Percentiles rank a stretch among this genome's conserved stretches.
phyloP scores from a whole-genome alignment of 2,888 invertebrate genomes.

The Adelognathus sp. region DNA sequence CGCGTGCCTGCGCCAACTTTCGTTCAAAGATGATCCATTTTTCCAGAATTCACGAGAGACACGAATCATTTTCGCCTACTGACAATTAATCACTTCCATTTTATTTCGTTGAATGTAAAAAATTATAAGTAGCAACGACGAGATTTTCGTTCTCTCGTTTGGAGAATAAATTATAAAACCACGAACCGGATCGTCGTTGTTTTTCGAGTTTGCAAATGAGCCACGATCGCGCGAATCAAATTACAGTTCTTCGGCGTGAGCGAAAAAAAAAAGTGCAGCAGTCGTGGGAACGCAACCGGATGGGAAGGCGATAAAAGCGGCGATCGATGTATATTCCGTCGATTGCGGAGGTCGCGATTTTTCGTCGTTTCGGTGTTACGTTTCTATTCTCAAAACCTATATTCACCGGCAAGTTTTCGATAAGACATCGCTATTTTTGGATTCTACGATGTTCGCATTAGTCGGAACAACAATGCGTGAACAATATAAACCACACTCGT shows the following conservation, averaged over 20 bases:
- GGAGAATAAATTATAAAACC: neutral
- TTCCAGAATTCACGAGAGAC: neutral
- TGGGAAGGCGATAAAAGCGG: neutral
- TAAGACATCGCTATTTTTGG: slow-evolving; percentile 11
- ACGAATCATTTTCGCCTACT: neutral
- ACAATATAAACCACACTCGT: too few species aligned
- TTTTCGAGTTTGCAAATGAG: slow-evolving; percentile 2
- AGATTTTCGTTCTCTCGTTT: too few species aligned
- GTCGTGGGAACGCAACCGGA: neutral
- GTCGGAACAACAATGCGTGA: neutral
- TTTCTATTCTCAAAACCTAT: neutral
- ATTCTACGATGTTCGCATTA: neutral
- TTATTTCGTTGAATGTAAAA: neutral
- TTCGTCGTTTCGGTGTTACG: neutral
- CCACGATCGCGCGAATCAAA: neutral
- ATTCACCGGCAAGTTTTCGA: neutral
- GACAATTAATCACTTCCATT: neutral
- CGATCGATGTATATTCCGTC: neutral
- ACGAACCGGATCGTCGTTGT: slow-evolving; percentile 8
- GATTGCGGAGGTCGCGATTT: neutral
- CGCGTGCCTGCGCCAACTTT: slow-evolving; percentile 5
- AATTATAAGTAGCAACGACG: too few species aligned
- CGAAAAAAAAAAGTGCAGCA: neutral
- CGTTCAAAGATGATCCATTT: neutral
- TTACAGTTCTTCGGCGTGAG: neutral